Conservation (phyloP, 2,888 invertebrate species). For the Standfussiana lucernea region DNA sequence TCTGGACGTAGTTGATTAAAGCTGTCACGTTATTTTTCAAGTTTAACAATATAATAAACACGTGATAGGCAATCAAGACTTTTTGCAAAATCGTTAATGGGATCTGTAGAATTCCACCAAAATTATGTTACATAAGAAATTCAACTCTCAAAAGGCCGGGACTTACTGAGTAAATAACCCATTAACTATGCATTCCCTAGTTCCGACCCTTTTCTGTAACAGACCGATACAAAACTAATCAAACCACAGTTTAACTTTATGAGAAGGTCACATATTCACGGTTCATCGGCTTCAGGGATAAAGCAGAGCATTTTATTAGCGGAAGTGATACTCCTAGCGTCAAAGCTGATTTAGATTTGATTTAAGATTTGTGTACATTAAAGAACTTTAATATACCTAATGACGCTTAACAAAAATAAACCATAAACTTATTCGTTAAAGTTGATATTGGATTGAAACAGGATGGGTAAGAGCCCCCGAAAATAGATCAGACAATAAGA, state of each 20-base stretch:
- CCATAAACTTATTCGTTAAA: slow-evolving; percentile 55
- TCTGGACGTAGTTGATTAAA: slow-evolving; percentile 5
- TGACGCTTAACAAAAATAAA: slow-evolving; percentile 59
- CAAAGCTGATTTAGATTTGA: slow-evolving; percentile 88
- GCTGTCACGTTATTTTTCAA: too few species aligned
- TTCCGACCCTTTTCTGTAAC: slow-evolving; percentile 63
- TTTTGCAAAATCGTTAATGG: background rate
- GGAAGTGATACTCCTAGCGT: slow-evolving; percentile 83
- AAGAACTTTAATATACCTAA: slow-evolving; percentile 76
- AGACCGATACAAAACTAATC: slow-evolving; percentile 67
- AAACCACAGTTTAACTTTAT: slow-evolving; percentile 64
- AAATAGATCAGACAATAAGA: slow-evolving; percentile 87
- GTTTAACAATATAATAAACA: too few species aligned
- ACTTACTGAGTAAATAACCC: slow-evolving; percentile 64
- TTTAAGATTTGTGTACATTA: slow-evolving; percentile 84
- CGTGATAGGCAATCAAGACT: background rate
- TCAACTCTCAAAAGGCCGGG: slow-evolving; percentile 61
- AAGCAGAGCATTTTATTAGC: slow-evolving; percentile 85
- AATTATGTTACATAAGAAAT: slow-evolving; percentile 55
- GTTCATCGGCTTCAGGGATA: slow-evolving; percentile 73
- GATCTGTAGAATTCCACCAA: slow-evolving; percentile 1
- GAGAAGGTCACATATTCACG: slow-evolving; percentile 58
- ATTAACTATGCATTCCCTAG: slow-evolving; percentile 65
- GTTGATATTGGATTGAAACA: slow-evolving; percentile 42
- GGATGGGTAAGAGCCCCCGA: slow-evolving; percentile 64